Conservation (phyloP, 2,113 vertebrate genomes). For the Plectropomus leopardus region DNA sequence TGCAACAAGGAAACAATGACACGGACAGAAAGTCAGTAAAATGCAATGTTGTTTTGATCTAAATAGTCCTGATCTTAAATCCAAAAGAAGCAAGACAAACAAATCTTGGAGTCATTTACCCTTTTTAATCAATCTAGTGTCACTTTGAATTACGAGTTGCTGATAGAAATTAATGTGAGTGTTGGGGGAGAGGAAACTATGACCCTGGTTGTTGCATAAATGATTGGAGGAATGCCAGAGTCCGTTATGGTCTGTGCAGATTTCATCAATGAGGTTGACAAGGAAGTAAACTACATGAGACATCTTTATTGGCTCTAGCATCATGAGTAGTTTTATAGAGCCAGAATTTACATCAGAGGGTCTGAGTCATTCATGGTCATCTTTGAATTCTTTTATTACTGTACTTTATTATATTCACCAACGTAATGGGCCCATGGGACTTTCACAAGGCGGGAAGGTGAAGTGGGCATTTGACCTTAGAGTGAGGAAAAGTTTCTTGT, state of each 20-base stretch:
- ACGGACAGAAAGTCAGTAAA: conserved; percentile 30
- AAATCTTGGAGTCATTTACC: neutral
- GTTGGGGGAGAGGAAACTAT: conserved; percentile 6
- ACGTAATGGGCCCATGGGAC: neutral
- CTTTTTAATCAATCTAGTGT: conserved; percentile 24
- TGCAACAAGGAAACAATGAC: conserved; percentile 3
- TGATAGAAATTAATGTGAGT: conserved; percentile 16
- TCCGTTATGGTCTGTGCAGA: conserved; percentile 19
- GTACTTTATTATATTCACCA: conserved; percentile 29
- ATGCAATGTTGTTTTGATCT: conserved; percentile 4
- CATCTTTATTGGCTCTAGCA: conserved; percentile 41
- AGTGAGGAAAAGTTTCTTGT: neutral
- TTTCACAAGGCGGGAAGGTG: conserved; percentile 12
- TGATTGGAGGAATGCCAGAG: conserved; percentile 16
- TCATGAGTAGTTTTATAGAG: conserved; percentile 50
- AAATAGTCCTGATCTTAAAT: conserved; percentile 16
- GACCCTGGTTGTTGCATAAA: conserved; percentile 13
- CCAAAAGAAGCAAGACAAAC: conserved; percentile 7
- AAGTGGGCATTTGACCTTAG: conserved; percentile 35
- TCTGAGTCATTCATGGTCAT: conserved; percentile 36
- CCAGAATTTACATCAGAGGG: conserved; percentile 43
- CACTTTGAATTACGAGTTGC: conserved; percentile 18
- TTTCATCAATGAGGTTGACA: conserved; percentile 38
- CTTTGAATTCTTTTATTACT: conserved; percentile 38
- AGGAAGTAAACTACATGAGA: conserved; percentile 41